Base-by-base conservation (phyloP, 2,113 vertebrate genomes). In the Gracilinanus agilis region DNA sequence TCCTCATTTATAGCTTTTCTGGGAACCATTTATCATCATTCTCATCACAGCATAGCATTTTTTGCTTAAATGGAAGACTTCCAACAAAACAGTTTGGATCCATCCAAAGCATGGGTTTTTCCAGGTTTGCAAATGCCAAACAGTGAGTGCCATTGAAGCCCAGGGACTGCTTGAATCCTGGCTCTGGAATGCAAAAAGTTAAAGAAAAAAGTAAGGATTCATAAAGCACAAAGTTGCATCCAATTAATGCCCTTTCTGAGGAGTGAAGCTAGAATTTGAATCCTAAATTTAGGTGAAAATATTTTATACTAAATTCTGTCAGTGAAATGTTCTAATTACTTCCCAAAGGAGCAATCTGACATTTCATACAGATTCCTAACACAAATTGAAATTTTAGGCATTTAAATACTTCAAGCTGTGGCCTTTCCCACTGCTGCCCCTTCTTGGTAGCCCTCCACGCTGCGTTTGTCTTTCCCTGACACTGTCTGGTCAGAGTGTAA, bases 1-100 rank as follows among this genome's bases (percentile, higher is more conserved):
- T 92, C 91, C 12, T 53, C 34, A 40, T 34, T 92, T 96, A 44
- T 40, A 2, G 3, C 9, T 94, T 96, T 93, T 90, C 55, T 49
- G 53, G 89, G 44, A 95, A 95, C 91, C 61, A 56, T 19, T 90
- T 91, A 19, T 91, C 75, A 89, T 96, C 27, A 90, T 91, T 96
- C 95, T 89, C 44, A 90, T 55, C 25, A 4, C 58, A 93, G 53
- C 56, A 54, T 90, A 24, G 90, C 88, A 94, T 44, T 95, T 96
- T 95, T 90, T 67, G 34, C 67, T 95, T 96, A 58, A 92, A 25
- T 61, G 40, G 94, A 67, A 29, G 54, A 67, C 21, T 25, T 44
- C 21, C 9, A 55, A 95, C 95, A 95, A 91, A 92, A 27, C 8
- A 53, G 90, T 92, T 24, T 91, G 89, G 54, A 90, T 53, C 49